Evolutionary conservation across 2,113 vertebrate genomes (phyloP), one percentile per base, ranked within the genome.

Genomic region (Burhinus oedicnemus): DNA sequence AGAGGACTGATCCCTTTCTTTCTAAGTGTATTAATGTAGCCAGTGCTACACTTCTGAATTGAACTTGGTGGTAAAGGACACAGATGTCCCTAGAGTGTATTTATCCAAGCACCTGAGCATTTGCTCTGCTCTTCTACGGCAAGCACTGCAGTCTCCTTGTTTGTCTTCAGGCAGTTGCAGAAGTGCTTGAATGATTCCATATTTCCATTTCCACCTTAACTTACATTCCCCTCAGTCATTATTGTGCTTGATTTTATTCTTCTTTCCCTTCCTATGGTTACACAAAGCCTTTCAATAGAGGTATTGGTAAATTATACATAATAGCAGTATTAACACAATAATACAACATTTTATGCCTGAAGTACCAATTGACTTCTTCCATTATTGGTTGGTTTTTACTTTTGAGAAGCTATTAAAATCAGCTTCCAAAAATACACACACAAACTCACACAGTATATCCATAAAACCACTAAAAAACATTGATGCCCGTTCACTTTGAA

Each of bases 371-470:
- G 71, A 90, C 29, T 75, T 69, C 34, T 89, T 78, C 55, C 23
- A 17, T 69, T 95, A 87, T 68, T 75, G 20, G 20, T 27, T 89
- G 17, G 4, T 12, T 91, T 94, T 91, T 87, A 55, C 29, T 93
- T 89, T 78, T 55, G 22, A 71, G 69, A 84, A 78, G n/a, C 45
- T 94, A 42, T 81, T 92, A 64, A 84, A 91, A 68, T 89, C 47
- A 82, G 9, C 18, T 89, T 84, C 52, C 36, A 64, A 79, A 94
- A 96, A 87, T 45, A 83, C 20, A 38, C 17, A 15, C 16, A 52
- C 1, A 78, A 61, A n/a, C 25, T 74, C 38, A 42, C 0, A 1
- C 4, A 75, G 4, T 71, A n/a, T 58, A 44, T 83, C 45, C 18
- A 42, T 66, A 81, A 86, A 86, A 9, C 7, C 17, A 89, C 21